A percentile compares a stretch with the other conserved stretches of the same genome.
Conservation (phyloP, 2,888 invertebrate species). For the Scotopteryx bipunctaria region DNA sequence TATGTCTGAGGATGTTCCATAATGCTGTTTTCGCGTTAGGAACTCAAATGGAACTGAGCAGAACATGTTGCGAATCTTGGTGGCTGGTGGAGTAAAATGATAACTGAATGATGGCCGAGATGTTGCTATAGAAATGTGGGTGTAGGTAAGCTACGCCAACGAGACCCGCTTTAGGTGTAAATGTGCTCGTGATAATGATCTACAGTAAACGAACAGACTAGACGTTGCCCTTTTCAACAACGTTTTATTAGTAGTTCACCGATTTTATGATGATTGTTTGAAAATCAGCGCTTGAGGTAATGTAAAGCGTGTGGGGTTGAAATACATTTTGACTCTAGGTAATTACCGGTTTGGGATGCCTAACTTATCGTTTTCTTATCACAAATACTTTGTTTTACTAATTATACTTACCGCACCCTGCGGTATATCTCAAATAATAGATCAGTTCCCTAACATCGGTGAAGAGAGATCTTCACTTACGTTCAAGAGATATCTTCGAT, state of each 20-base stretch:
- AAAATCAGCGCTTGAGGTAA: neutral
- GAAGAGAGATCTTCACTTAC: neutral
- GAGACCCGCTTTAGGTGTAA: constrained; percentile 4
- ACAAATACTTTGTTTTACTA: neutral
- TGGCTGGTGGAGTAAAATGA: too few species aligned
- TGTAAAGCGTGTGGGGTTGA: too few species aligned
- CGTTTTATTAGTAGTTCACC: constrained; percentile 1
- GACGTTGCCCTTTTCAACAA: constrained; percentile 3
- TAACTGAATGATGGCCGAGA: too few species aligned
- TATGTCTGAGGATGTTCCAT: too few species aligned
- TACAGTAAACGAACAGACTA: constrained; percentile 1
- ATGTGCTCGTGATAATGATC: constrained; percentile 4
- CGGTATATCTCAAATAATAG: neutral
- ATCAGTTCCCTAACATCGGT: too few species aligned
- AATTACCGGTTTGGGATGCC: neutral
- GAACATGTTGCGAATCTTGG: too few species aligned
- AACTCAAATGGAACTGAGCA: too few species aligned
- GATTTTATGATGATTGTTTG: constrained; percentile 4
- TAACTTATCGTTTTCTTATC: neutral
- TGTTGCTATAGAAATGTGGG: too few species aligned
- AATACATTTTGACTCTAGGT: too few species aligned
- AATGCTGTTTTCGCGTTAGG: too few species aligned
- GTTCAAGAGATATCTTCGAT: neutral
- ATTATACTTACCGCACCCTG: too few species aligned
- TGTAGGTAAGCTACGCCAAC: too few species aligned